Percentiles rank a stretch among this genome's conserved stretches.
Evolutionary conservation across 2,113 vertebrate genomes (phyloP).

Genomic region (Bostrychus sinensis): DNA sequence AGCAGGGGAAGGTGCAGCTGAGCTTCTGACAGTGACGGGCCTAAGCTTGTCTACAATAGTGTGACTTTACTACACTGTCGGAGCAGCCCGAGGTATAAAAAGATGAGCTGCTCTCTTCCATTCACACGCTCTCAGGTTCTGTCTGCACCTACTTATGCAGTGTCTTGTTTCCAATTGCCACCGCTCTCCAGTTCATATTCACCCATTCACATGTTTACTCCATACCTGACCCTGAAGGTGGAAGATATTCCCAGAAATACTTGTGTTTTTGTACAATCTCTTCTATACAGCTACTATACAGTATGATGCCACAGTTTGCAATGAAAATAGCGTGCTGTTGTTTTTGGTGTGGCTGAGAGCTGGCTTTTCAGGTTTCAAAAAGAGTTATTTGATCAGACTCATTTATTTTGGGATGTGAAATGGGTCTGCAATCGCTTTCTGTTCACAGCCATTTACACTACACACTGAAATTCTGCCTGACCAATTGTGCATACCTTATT

Average conservation of each 20-base stretch:
- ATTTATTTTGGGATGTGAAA: no score
- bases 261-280: neutral
- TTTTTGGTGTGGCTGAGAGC: no score
- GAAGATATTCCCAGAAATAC: neutral
- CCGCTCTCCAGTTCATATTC: constrained; percentile 1
- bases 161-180: neutral
- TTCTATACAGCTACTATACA: no score
- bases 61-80: constrained; percentile 16
- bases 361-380: no score
- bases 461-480: no score
- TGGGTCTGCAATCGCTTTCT: no score
- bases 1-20: constrained; percentile 29
- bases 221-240: neutral
- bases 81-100: constrained; percentile 8
- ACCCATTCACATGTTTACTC: neutral
- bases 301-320: no score
- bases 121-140: constrained; percentile 7
- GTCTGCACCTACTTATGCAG: constrained; percentile 5
- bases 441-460: no score
- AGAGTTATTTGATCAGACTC: no score
- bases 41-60: constrained; percentile 6
- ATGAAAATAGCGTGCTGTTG: no score
- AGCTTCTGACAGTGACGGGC: constrained; percentile 30
- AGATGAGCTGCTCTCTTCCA: neutral
- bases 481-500: no score